Percentiles rank a stretch among this genome's conserved stretches.
Conservation (phyloP, 2,888 invertebrate species). For the Hirtodrosophila trivittata region DNA sequence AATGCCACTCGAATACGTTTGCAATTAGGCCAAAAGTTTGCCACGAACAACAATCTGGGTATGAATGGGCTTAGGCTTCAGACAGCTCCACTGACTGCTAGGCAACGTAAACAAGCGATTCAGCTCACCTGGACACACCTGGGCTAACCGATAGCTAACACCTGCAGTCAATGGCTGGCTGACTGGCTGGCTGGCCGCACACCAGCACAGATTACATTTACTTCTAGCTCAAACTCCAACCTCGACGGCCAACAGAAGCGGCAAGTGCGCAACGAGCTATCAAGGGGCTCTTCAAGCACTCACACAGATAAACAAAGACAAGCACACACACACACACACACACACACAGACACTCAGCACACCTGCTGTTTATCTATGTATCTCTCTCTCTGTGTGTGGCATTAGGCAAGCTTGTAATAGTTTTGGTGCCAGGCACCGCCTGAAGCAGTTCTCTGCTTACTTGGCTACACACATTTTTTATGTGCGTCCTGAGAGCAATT, state of each 20-base stretch:
- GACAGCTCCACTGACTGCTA: slow-evolving; percentile 6
- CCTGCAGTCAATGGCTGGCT: slow-evolving; percentile 46
- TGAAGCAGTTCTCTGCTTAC: slow-evolving; percentile 57
- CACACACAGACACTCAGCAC: slow-evolving; percentile 11
- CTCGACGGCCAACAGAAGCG: neutral
- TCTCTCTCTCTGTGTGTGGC: slow-evolving; percentile 13
- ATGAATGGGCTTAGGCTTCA: slow-evolving; percentile 25
- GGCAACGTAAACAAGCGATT: slow-evolving; percentile 22
- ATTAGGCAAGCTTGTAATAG: slow-evolving; percentile 59
- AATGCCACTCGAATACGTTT: slow-evolving; percentile 57
- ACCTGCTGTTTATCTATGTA: slow-evolving; percentile 37
- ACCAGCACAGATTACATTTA: slow-evolving; percentile 57
- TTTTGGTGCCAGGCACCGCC: slow-evolving; percentile 32
- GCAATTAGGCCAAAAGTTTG: slow-evolving; percentile 61
- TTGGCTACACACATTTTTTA: slow-evolving; percentile 76
- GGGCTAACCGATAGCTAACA: slow-evolving; percentile 50
- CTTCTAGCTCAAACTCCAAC: slow-evolving; percentile 5
- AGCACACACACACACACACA: slow-evolving; percentile 15
- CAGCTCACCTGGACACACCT: slow-evolving; percentile 13
- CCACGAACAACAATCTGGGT: neutral
- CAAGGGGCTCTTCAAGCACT: slow-evolving; percentile 67
- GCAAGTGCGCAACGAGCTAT: slow-evolving; percentile 60
- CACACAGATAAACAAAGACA: slow-evolving; percentile 26
- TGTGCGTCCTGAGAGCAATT: slow-evolving; percentile 73
- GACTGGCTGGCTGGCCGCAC: neutral